These are phyloP conservation scores for Procambarus virginalis DNA, from an alignment of 1,140 invertebrate genomes.

Conservation along the genomic window DNA sequence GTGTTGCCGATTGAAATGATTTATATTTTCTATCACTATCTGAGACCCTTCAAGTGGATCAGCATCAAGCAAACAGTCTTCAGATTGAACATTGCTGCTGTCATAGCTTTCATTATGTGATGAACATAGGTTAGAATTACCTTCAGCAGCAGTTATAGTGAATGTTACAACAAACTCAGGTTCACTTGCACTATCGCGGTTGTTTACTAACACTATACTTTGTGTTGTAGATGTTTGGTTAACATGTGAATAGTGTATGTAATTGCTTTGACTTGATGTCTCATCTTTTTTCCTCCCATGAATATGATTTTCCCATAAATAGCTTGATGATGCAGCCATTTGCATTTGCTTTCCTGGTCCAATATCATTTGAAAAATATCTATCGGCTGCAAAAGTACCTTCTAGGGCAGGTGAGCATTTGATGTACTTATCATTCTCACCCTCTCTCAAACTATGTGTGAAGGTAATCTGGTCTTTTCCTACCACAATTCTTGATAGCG, in stretches of 20 bases:
- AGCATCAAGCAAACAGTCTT: not conserved
- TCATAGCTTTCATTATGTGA: not conserved
- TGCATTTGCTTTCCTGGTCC: not conserved
- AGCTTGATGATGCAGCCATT: not conserved
- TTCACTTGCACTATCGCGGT: not conserved
- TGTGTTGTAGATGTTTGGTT: not conserved
- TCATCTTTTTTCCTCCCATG: not conserved
- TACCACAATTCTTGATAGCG: conserved; percentile 34
- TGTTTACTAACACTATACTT: conserved; percentile 22
- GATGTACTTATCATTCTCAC: not conserved
- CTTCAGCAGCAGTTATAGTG: conserved; percentile 28
- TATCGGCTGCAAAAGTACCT: not conserved
- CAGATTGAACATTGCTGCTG: not conserved
- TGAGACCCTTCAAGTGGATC: conserved; percentile 2
- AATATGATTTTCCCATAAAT: not conserved
- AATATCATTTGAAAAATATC: not conserved
- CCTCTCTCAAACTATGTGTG: conserved; percentile 16
- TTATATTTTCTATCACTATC: not conserved
- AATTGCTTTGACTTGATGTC: not conserved
- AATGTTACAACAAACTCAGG: conserved; percentile 31
- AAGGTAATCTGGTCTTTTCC: conserved; percentile 49
- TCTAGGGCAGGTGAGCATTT: not conserved
- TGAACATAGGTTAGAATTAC: not conserved
- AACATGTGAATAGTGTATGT: not conserved
- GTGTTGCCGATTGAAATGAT: not conserved